Conservation (phyloP, 2,797 vertebrate species). For the Sebastes wilsoni region DNA sequence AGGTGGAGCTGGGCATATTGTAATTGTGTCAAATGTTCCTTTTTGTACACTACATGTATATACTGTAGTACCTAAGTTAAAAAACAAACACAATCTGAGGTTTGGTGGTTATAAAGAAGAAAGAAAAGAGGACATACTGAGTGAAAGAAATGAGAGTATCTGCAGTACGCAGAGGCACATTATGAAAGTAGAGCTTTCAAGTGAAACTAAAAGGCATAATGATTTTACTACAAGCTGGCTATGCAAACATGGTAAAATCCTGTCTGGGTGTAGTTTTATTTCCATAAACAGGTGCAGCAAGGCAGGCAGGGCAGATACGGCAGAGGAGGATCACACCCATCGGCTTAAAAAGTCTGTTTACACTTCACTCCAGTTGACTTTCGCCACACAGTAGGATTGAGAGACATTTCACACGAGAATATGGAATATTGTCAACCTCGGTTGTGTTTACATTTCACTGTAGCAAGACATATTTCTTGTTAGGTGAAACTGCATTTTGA, state of each 20-base stretch:
- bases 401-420: neutral
- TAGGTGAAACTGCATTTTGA: neutral
- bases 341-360: conserved; percentile 24
- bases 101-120: neutral
- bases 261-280: conserved; percentile 4
- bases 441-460: neutral
- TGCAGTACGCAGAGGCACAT: neutral
- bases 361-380: conserved; percentile 2
- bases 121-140: neutral
- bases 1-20: neutral
- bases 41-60: neutral
- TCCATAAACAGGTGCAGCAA: conserved; percentile 60
- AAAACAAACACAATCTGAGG: neutral
- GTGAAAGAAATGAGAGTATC: neutral
- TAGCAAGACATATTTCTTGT: neutral
- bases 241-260: conserved; percentile 52
- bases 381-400: neutral
- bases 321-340: conserved; percentile 51
- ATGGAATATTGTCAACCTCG: neutral
- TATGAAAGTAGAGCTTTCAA: neutral
- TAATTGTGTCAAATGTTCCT: neutral
- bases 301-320: conserved; percentile 23
- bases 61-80: neutral
- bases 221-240: conserved; percentile 34
- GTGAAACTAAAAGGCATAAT: neutral